Evolutionary conservation across 2,113 vertebrate genomes (phyloP), one percentile per base, ranked within the genome.

Genomic region (Labrus mixtus): DNA sequence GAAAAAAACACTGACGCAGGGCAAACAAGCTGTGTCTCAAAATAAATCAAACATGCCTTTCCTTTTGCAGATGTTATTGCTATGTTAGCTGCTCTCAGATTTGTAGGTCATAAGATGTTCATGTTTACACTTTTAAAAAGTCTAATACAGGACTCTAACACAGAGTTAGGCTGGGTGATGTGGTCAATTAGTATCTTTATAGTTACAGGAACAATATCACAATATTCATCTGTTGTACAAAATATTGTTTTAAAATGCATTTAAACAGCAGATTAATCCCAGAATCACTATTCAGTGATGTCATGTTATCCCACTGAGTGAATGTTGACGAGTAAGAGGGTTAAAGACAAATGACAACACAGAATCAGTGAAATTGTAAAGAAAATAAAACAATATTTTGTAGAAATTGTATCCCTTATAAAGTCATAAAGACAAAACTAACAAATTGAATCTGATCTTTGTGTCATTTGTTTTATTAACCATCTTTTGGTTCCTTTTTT

Each of bases 401-500:
- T 3, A 39, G 7, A 16, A 48, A 19, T 19, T 19, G 16, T 3
- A 46, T 48, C 15, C 15, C 6, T 46, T 46, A 3, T 46, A 8
- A 17, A 19, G 17, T 8, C 16, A 48, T 19, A 17, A 48, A 17
- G 7, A 17, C 17, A 48, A 1, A 48, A 48, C 46, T 17, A 17
- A 17, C 7, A 7, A 48, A 48, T 17, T 5, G 13, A 17, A 17
- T 48, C 6, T 7, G 8, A n/a, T 69, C 1, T 20, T 46, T 3
- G n/a, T 19, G 45, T 19, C 37, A 46, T 48, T 37, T 1, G 15
- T 56, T 20, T 66, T 15, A 1, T 10, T 8, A 4, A 41, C 59
- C 10, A 46, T 9, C 53, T 4, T n/a, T 76, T 77, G 90, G 7
- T 64, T 73, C 57, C 33, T 56, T n/a, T 39, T 74, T 81, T 68